Evolutionary conservation across 1,140 invertebrate genomes (phyloP).

Genomic region (Diorhabda carinulata): DNA sequence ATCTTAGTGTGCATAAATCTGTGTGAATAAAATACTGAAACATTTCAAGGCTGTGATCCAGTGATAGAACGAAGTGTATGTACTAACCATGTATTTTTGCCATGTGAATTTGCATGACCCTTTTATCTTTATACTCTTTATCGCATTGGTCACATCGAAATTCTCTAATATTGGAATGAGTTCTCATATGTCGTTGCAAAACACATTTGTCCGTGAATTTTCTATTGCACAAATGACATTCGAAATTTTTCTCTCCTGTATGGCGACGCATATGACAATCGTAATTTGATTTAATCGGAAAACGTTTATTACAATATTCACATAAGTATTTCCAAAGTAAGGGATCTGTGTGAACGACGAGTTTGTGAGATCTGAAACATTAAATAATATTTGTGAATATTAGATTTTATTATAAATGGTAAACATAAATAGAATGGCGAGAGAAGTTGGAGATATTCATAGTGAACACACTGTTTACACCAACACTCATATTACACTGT

Average conservation of each 20-base stretch:
- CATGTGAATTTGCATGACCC: slow-evolving; percentile 35
- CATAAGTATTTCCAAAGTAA: slow-evolving; percentile 39
- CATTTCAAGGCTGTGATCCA: too few species aligned
- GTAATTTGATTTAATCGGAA: slow-evolving; percentile 36
- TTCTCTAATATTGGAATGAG: slow-evolving; percentile 36
- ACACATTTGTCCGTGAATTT: slow-evolving; percentile 53
- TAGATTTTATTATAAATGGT: too few species aligned
- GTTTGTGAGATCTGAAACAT: slow-evolving; percentile 31
- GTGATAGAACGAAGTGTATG: too few species aligned
- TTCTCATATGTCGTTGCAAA: slow-evolving; percentile 38
- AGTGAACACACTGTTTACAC: too few species aligned
- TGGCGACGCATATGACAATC: slow-evolving; percentile 37
- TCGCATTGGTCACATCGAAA: slow-evolving; percentile 32
- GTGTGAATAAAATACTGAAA: too few species aligned
- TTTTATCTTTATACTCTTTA: slow-evolving; percentile 34
- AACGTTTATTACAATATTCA: slow-evolving; percentile 40
- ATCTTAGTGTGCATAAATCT: too few species aligned
- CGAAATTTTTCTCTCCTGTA: slow-evolving; percentile 60
- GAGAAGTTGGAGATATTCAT: too few species aligned
- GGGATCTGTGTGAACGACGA: slow-evolving; percentile 35
- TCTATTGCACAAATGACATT: slow-evolving; percentile 69
- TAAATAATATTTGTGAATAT: neutral
- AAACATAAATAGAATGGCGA: too few species aligned
- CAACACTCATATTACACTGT: too few species aligned
- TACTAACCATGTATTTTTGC: slow-evolving; percentile 22